A percentile compares a stretch with the other conserved stretches of the same genome.
Evolutionary conservation across 2,888 invertebrate species (phyloP).

Genomic region (Tricholauxania praeusta): DNA sequence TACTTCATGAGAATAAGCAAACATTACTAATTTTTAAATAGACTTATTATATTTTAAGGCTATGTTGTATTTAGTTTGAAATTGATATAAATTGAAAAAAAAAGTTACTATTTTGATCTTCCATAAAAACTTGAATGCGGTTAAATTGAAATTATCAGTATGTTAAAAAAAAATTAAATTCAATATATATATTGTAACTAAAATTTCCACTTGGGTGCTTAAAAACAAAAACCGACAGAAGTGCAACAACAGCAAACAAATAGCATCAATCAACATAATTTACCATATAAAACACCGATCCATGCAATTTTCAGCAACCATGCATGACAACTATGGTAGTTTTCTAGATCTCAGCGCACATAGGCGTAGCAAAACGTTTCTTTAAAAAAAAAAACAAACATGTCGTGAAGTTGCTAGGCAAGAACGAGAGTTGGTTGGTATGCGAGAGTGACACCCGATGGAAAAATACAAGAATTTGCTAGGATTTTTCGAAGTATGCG

Average conservation of each 20-base stretch:
- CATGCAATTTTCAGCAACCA: conserved; percentile 26
- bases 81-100: too few relatives aligned
- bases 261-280: conserved; percentile 28
- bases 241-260: conserved; percentile 2
- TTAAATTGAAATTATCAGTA: background rate
- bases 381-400: too few relatives aligned
- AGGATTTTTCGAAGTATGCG: too few relatives aligned
- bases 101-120: too few relatives aligned
- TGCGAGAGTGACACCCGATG: too few relatives aligned
- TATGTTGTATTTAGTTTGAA: too few relatives aligned
- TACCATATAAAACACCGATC: conserved; percentile 11
- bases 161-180: background rate
- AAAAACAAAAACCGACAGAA: background rate
- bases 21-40: too few relatives aligned
- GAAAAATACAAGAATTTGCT: too few relatives aligned
- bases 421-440: too few relatives aligned
- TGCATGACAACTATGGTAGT: conserved; percentile 16
- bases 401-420: too few relatives aligned
- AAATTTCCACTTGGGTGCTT: conserved; percentile 10
- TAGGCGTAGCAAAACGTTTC: background rate
- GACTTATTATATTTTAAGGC: too few relatives aligned
- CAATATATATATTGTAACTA: background rate
- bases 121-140: background rate
- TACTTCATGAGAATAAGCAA: too few relatives aligned
- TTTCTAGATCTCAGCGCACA: conserved; percentile 19